Evolutionary conservation across 2,888 invertebrate species (phyloP).

Genomic region (Philhelius pedissequus): DNA sequence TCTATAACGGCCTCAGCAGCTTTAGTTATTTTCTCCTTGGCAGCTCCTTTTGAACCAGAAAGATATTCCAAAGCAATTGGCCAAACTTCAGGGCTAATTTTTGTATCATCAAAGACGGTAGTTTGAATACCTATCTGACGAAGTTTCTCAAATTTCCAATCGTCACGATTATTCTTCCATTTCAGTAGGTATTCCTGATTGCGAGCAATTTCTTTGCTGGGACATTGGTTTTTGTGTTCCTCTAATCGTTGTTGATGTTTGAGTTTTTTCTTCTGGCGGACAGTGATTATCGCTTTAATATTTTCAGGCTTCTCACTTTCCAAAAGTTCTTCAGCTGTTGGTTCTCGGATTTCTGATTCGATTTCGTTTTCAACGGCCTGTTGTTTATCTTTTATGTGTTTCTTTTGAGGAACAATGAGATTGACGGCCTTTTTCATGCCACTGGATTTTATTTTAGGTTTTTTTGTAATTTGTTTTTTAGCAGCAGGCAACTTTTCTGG

Average conservation of each 20-base stretch:
- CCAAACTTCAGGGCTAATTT: constrained; percentile 83
- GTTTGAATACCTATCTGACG: constrained; percentile 88
- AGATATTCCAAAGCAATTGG: constrained; percentile 85
- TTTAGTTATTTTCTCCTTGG: constrained; percentile 82
- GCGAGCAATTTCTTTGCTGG: constrained; percentile 81
- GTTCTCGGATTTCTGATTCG: constrained; percentile 73
- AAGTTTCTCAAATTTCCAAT: constrained; percentile 91
- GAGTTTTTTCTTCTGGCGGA: constrained; percentile 83
- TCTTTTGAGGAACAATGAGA: neutral
- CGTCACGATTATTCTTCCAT: constrained; percentile 85
- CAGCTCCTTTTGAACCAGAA: constrained; percentile 84
- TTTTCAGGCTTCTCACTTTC: constrained; percentile 77
- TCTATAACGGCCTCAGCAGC: constrained; percentile 84
- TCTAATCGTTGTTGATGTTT: constrained; percentile 82
- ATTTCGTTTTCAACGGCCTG: constrained; percentile 78
- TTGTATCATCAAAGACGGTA: constrained; percentile 82
- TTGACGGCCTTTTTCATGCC: constrained; percentile 2
- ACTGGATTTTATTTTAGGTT: constrained; percentile 33
- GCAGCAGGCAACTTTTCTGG: neutral
- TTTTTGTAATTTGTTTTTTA: constrained; percentile 29
- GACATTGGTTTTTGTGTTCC: constrained; percentile 80
- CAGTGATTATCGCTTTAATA: constrained; percentile 80
- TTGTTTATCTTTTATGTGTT: constrained; percentile 1
- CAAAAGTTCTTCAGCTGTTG: constrained; percentile 75
- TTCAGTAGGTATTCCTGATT: constrained; percentile 85